Conservation (phyloP, 2,888 invertebrate genomes). For the Eudasyphora cyanicolor region DNA sequence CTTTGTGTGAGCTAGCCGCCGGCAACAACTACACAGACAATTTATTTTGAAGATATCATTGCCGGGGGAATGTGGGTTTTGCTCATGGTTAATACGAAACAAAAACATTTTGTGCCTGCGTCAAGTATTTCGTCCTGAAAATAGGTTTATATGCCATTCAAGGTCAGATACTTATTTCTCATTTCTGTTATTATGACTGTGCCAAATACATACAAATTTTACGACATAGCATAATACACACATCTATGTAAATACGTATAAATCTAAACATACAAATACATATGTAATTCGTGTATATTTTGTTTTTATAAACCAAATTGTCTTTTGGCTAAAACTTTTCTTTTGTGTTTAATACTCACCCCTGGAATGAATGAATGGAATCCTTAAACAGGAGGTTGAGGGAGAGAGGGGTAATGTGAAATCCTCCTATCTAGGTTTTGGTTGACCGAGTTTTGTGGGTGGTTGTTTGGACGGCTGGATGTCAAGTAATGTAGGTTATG, state of each 20-base stretch:
- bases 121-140: conserved; percentile 23
- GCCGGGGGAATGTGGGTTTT: too few species aligned
- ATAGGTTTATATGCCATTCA: conserved; percentile 37
- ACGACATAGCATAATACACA: not conserved
- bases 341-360: not conserved
- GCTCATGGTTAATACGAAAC: not conserved
- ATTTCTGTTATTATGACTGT: conserved; percentile 5
- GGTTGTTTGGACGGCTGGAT: too few species aligned
- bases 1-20: too few species aligned
- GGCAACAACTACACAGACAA: conserved; percentile 9
- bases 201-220: conserved; percentile 29
- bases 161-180: conserved; percentile 26
- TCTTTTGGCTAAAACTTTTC: too few species aligned
- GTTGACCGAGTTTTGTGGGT: not conserved
- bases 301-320: not conserved
- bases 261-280: not conserved
- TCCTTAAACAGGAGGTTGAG: too few species aligned
- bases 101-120: conserved; percentile 20
- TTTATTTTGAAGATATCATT: not conserved
- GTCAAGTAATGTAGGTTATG: not conserved
- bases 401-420: too few species aligned
- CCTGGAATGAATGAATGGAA: not conserved
- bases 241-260: not conserved
- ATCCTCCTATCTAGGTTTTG: not conserved
- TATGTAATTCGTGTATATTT: not conserved